phyloP scores from a whole-genome alignment of 2,797 vertebrate genomes.

The Monodelphis domestica region DNA sequence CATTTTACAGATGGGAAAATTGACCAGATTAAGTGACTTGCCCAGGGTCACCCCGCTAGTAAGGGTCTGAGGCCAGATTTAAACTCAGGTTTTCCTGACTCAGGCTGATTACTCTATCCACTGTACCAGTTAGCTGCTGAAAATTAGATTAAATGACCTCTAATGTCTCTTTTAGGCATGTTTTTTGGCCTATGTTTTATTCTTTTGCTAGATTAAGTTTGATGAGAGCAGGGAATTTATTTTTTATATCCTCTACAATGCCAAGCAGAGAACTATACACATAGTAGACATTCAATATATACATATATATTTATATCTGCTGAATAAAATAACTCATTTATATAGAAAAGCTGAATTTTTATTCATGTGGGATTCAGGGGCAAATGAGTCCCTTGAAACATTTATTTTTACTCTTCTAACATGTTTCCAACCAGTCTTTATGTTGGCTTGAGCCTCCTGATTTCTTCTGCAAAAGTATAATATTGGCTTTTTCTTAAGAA shows the following conservation, averaged over 20 bases:
- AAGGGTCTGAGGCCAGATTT: too few species aligned
- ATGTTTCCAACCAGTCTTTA: conserved; percentile 38
- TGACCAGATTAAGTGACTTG: too few species aligned
- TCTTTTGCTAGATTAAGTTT: not conserved
- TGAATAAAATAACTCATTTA: conserved; percentile 3
- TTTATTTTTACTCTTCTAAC: conserved; percentile 43
- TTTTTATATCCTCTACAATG: conserved; percentile 45
- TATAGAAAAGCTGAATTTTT: conserved; percentile 38
- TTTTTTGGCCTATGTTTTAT: not conserved
- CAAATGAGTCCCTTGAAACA: conserved; percentile 26
- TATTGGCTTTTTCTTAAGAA: conserved; percentile 44
- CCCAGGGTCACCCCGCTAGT: too few species aligned
- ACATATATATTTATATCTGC: too few species aligned
- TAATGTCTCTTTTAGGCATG: not conserved
- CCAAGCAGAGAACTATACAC: conserved; percentile 10
- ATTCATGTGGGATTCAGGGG: conserved; percentile 21
- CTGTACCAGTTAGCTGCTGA: too few species aligned
- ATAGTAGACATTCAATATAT: conserved; percentile 13
- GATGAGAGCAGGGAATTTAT: not conserved
- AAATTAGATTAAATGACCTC: not conserved
- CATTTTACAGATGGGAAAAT: too few species aligned
- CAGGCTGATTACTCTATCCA: too few species aligned
- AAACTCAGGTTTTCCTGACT: too few species aligned
- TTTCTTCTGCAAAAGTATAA: conserved; percentile 21
- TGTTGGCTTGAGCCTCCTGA: conserved; percentile 25